phyloP scores from a whole-genome alignment of 2,113 vertebrate species.

The Dasyprocta punctata region DNA sequence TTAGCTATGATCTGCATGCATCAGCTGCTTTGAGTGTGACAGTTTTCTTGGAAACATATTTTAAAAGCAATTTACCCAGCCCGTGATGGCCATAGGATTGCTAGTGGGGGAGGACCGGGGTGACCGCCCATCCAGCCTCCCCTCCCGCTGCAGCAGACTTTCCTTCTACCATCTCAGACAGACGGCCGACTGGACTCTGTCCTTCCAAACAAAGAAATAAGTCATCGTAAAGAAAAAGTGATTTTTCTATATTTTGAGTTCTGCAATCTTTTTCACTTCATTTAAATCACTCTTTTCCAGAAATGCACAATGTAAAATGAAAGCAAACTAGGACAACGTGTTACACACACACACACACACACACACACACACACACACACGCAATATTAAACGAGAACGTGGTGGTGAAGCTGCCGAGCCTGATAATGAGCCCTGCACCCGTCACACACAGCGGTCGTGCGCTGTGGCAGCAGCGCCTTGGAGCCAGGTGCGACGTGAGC shows the following conservation, averaged over 20 bases:
- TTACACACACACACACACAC: neutral
- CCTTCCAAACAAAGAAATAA: neutral
- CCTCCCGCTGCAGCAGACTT: neutral
- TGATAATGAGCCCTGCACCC: neutral
- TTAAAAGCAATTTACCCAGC: neutral
- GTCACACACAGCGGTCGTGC: neutral
- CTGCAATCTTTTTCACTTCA: neutral
- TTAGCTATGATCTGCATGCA: slow-evolving; percentile 3
- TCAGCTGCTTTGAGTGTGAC: neutral
- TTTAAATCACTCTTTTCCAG: neutral
- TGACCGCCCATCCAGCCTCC: neutral
- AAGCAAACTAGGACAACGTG: neutral
- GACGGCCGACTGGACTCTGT: neutral
- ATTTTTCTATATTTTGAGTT: neutral
- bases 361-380: neutral
- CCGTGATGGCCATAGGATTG: neutral
- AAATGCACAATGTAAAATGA: neutral
- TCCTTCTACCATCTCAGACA: neutral
- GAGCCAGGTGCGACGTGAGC: neutral
- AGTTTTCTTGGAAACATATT: neutral
- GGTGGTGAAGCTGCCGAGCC: neutral
- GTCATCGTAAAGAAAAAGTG: neutral
- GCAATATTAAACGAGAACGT: neutral
- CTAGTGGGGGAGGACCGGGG: neutral
- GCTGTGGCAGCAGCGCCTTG: accelerated